A percentile compares a stretch with the other conserved stretches of the same genome.
Evolutionary conservation across 2,888 invertebrate species (phyloP).

Genomic region (Tachina grossa): DNA sequence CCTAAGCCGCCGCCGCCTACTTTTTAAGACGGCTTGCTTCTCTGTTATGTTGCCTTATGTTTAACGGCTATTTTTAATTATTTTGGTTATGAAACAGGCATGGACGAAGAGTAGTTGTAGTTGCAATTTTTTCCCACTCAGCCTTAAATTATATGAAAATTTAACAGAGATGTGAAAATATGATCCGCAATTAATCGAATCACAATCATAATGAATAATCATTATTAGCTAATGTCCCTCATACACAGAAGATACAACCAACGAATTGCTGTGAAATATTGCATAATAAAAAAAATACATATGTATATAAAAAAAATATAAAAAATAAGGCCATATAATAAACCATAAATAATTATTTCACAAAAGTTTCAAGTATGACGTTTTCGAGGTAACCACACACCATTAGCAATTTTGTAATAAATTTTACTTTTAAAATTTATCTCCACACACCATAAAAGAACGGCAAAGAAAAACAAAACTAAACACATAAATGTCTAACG

Average conservation of each 20-base stretch:
- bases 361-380: slow-evolving; percentile 26
- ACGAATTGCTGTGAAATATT: background rate
- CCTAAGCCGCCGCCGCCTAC: no score
- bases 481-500: background rate
- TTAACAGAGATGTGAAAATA: no score
- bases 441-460: background rate
- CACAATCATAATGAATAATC: no score
- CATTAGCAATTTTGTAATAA: slow-evolving; percentile 17
- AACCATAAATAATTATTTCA: slow-evolving; percentile 3
- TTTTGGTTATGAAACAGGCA: no score
- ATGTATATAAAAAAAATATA: background rate
- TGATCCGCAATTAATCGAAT: no score
- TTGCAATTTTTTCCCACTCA: no score
- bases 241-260: background rate
- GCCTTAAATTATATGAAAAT: no score
- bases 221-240: background rate
- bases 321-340: background rate
- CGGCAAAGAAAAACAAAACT: background rate
- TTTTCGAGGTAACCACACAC: slow-evolving; percentile 35
- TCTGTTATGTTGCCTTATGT: no score
- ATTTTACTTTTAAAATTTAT: background rate
- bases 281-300: background rate
- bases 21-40: no score
- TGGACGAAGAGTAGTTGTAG: no score
- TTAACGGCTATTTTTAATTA: no score